A percentile compares a stretch with the other conserved stretches of the same genome.
These are phyloP conservation scores for Poeciliopsis infans DNA, from an alignment of 2,797 vertebrate species.

Conservation along the genomic window DNA sequence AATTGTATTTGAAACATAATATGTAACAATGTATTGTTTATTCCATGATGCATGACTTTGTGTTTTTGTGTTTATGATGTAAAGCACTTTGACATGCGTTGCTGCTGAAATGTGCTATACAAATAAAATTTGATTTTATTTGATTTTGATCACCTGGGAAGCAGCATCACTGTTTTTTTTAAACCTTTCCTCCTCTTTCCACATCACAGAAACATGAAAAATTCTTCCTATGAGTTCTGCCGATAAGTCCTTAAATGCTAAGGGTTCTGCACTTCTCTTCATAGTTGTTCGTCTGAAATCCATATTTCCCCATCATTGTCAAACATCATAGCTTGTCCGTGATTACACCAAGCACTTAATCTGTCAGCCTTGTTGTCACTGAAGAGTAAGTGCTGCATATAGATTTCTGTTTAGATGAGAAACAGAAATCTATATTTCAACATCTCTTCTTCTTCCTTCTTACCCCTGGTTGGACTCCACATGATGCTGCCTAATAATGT, in stretches of 20 bases:
- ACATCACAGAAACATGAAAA: not conserved
- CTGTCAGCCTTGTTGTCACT: not conserved
- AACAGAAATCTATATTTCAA: not conserved
- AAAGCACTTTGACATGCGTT: too few relatives aligned
- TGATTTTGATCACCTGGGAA: not conserved
- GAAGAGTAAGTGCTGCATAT: not conserved
- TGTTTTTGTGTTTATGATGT: too few relatives aligned
- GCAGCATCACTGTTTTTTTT: not conserved
- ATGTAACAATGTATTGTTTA: too few relatives aligned
- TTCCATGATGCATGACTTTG: too few relatives aligned
- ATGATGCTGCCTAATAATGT: not conserved
- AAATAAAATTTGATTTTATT: too few relatives aligned
- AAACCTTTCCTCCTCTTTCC: not conserved
- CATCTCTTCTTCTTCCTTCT: not conserved
- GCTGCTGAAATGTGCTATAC: too few relatives aligned
- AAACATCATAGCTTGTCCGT: not conserved
- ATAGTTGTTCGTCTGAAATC: not conserved
- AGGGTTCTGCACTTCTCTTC: not conserved
- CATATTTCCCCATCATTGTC: not conserved
- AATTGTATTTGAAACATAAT: too few relatives aligned
- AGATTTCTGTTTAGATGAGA: slow-evolving; percentile 5
- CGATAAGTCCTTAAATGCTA: not conserved
- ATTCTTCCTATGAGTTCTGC: not conserved
- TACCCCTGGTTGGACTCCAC: not conserved
- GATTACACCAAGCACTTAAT: not conserved